phyloP scores from a whole-genome alignment of 2,888 invertebrate species.

The Mellilla xanthometata region DNA sequence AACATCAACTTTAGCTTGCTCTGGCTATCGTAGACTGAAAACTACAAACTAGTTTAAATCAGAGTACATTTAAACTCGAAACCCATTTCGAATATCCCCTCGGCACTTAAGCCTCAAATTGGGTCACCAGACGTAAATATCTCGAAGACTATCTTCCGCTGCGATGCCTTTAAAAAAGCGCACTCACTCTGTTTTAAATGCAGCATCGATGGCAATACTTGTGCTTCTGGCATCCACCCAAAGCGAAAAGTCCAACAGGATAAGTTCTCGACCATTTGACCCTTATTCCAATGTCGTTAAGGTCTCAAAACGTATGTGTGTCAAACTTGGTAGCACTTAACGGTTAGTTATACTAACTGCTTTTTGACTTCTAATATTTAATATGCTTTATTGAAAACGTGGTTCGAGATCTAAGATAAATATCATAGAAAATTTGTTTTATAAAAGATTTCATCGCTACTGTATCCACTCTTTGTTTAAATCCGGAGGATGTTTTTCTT shows the following conservation, averaged over 20 bases:
- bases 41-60: slow-evolving; percentile 3
- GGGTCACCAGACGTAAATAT: slow-evolving; percentile 29
- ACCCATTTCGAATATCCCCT: slow-evolving; percentile 12
- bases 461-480: too few relatives aligned
- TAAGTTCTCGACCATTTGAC: slow-evolving; percentile 6
- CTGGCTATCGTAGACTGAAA: slow-evolving; percentile 1
- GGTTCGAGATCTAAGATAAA: not conserved
- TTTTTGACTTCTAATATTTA: slow-evolving; percentile 32
- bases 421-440: slow-evolving; percentile 3
- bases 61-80: slow-evolving; percentile 12
- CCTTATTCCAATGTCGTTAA: slow-evolving; percentile 11
- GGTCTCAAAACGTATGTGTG: slow-evolving; percentile 9
- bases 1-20: not conserved
- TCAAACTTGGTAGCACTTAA: slow-evolving; percentile 9
- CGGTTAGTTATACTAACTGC: slow-evolving; percentile 27
- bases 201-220: slow-evolving; percentile 24
- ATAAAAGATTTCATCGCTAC: too few relatives aligned
- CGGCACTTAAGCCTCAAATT: slow-evolving; percentile 25
- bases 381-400: slow-evolving; percentile 30
- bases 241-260: slow-evolving; percentile 21
- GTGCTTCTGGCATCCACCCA: slow-evolving; percentile 25
- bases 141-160: slow-evolving; percentile 23
- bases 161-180: slow-evolving; percentile 25
- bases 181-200: slow-evolving; percentile 24
- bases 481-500: not conserved